phyloP scores from a whole-genome alignment of 2,888 invertebrate species.

The Cerastoderma edule region DNA sequence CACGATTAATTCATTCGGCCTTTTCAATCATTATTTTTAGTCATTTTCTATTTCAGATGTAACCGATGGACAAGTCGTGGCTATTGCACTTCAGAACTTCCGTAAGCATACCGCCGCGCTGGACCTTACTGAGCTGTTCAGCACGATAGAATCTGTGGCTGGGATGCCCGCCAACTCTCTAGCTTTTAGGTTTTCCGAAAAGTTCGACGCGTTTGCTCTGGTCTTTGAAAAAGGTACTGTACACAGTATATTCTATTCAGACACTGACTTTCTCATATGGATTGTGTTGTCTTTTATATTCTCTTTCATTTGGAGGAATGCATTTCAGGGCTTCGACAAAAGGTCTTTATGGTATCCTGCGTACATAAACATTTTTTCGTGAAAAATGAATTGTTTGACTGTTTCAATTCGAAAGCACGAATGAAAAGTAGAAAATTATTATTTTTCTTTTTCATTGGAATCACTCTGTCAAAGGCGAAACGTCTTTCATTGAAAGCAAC shows the following conservation, averaged over 20 bases:
- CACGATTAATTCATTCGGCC: no score
- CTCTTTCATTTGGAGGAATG: not conserved
- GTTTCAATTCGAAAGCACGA: no score
- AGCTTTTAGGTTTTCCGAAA: constrained; percentile 8
- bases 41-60: constrained; percentile 9
- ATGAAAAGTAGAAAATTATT: not conserved
- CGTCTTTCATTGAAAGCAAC: no score
- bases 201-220: constrained; percentile 24
- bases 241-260: not conserved
- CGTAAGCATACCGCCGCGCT: not conserved
- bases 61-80: constrained; percentile 15
- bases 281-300: not conserved
- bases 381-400: not conserved
- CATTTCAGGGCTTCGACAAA: no score
- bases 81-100: constrained; percentile 13
- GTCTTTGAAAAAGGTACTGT: constrained; percentile 29
- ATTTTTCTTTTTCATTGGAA: not conserved
- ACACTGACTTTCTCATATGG: not conserved
- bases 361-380: not conserved
- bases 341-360: no score
- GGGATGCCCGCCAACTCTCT: constrained; percentile 8
- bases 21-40: not conserved
- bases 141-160: constrained; percentile 16
- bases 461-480: no score
- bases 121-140: constrained; percentile 1